Base-by-base conservation (phyloP, 1,140 invertebrate species). In the Manduca sexta region DNA sequence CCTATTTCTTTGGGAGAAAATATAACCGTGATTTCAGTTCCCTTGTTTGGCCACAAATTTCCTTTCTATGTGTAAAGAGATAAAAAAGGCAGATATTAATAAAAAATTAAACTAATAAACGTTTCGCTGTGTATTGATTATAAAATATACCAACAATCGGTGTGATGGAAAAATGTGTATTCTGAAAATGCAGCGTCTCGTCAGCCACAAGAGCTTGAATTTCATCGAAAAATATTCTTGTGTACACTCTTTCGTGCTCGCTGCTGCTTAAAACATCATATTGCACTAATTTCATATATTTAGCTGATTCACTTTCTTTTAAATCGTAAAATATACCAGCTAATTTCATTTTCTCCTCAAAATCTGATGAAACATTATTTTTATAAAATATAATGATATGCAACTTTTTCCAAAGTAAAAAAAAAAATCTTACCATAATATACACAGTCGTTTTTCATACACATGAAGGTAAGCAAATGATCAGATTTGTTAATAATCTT, bases 401-500 rank as follows among this genome's bases (percentile, higher is more conserved):
- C n/a, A n/a, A 14, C 5, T n/a, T 4, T 2, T 34, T 49, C 1
- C 14, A 16, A 18, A 44, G 26, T 31, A 47, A 39, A 35, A 12
- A 29, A 6, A 39, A 35, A n/a, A 43, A 13, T 21, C 42, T 40
- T 64, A 80, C 81, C 81, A 39, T 72, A 53, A 48, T 60, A 69
- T 10, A 83, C 61, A 38, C 62, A 65, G 26, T 75, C 69, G 45
- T 85, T 83, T 54, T 82, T 85, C 81, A 85, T 82, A 45, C 71
- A 83, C 61, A 72, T 68, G 37, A 75, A 85, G 0, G 69, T 78
- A 1, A 85, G 53, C 8, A 72, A 5, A 46, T 74, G 63, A 37
- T 77, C 52, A 2, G 81, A 85, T 55, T 74, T 81, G 40, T 85
- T 85, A 2, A 44, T 74, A 11, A 85, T 74, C 49, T 82, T 85